Base-by-base conservation (phyloP, 2,888 invertebrate genomes). In the Cylindroiulus punctatus region DNA sequence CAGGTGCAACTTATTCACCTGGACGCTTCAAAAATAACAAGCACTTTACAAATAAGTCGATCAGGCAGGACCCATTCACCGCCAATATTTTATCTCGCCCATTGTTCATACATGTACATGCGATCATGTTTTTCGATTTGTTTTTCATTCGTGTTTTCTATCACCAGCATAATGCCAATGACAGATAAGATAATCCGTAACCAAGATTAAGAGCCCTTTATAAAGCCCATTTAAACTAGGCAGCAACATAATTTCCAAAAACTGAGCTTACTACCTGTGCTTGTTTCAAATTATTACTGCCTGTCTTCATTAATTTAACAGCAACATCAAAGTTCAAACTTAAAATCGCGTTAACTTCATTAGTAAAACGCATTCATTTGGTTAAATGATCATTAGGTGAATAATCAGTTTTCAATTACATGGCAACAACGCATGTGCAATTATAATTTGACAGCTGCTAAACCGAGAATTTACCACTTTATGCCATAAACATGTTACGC, bases 1-100 rank as follows among this genome's bases (percentile, higher is more conserved):
- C 76, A 76, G 76, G 76, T 76, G 76, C 30, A 12, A 76, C 76
- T 30, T 76, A 76, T 76, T 65, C 76, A 76, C 76, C 76, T 76
- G 76, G 76, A 30, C 65, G 65, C 26, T 26, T 22, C 26, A 10
- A 65, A 65, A 65, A 26, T 26, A 26, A 65, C 76, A 30, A 26
- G 52, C 5, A 52, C 52, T 52, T 12, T 3, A 52, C 52, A 19
- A 52, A 52, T 52, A 52, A 19, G 52, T 52, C 52, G 17, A 19
- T 52, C 52, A 0, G 17, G n/a, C 1, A 19, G n/a, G 44, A 44
- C 44, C 44, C 44, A 8, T 22, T 65, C 10, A 44, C 76, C 8
- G 30, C 76, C 30, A 30, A 30, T 76, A 76, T 76, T 30, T 30
- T 52, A 76, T 30, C 76, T 2, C 1, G 26, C 5, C 26, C 76